Evolutionary conservation across 2,888 invertebrate species (phyloP).

Genomic region (Heteromurus nitidus): DNA sequence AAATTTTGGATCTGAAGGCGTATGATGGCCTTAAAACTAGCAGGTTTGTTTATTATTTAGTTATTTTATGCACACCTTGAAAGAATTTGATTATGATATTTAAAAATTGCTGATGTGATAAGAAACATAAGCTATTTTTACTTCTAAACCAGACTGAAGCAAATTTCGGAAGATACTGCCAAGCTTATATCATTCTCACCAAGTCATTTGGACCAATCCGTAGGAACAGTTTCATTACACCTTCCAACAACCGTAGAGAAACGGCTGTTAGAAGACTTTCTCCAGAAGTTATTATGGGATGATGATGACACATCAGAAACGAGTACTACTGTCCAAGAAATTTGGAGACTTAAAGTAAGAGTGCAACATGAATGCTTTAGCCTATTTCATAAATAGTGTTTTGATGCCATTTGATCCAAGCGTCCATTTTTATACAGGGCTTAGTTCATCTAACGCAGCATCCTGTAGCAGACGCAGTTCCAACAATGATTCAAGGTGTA

Average conservation of each 20-base stretch:
- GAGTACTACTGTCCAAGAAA: constrained; percentile 48
- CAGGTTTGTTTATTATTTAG: too few species aligned
- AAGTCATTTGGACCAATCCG: constrained; percentile 69
- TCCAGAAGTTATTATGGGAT: constrained; percentile 71
- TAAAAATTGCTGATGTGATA: too few species aligned
- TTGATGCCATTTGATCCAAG: too few species aligned
- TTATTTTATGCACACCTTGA: too few species aligned
- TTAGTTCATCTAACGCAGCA: constrained; percentile 39
- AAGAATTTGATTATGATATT: too few species aligned
- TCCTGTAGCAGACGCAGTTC: not conserved
- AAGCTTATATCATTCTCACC: constrained; percentile 54
- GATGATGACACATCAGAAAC: constrained; percentile 36
- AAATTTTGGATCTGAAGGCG: constrained; percentile 75
- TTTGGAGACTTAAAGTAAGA: constrained; percentile 67
- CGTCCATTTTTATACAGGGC: too few species aligned
- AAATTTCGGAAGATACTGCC: constrained; percentile 46
- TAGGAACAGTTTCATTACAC: constrained; percentile 68
- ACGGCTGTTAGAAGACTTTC: constrained; percentile 62
- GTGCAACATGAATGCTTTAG: too few species aligned
- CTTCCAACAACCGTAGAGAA: constrained; percentile 66
- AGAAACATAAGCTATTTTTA: too few species aligned
- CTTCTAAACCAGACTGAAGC: constrained; percentile 48
- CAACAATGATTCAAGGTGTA: constrained; percentile 73
- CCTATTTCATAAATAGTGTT: too few species aligned
- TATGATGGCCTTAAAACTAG: constrained; percentile 74